phyloP scores from a whole-genome alignment of 2,113 vertebrate species.

The Rhynchomys soricoides region DNA sequence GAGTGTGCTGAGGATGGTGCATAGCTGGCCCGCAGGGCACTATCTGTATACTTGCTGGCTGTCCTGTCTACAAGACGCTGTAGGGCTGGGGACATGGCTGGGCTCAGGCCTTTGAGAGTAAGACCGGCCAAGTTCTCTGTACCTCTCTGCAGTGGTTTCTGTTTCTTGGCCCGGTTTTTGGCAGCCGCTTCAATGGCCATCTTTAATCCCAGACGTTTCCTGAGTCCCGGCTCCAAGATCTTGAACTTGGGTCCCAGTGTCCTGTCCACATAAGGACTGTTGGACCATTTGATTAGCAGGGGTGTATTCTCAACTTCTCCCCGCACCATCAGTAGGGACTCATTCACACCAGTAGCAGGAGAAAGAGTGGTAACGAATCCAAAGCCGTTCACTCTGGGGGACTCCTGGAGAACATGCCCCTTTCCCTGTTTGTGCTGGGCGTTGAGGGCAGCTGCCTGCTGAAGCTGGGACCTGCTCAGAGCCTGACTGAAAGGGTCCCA shows the following conservation, averaged over 20 bases:
- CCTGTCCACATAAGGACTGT: constrained; percentile 93
- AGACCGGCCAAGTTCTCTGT: constrained; percentile 97
- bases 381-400: constrained; percentile 95
- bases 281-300: constrained; percentile 93
- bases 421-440: constrained; percentile 99
- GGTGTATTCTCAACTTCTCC: constrained; percentile 98
- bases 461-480: constrained; percentile 96
- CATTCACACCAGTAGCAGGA: constrained; percentile 93
- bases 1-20: constrained; percentile 94
- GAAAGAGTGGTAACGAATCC: constrained; percentile 94
- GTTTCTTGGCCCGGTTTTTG: constrained; percentile 97
- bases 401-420: constrained; percentile 96
- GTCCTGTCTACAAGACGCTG: constrained; percentile 95
- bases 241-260: constrained; percentile 97
- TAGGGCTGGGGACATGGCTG: constrained; percentile 94
- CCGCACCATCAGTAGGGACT: constrained; percentile 98
- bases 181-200: constrained; percentile 98
- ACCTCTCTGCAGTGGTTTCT: constrained; percentile 94
- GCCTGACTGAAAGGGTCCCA: constrained; percentile 97
- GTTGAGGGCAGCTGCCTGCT: constrained; percentile 97
- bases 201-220: constrained; percentile 95
- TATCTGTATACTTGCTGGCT: constrained; percentile 96
- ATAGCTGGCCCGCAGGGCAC: constrained; percentile 96
- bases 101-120: constrained; percentile 95
- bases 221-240: constrained; percentile 96